Conservation (phyloP, 2,888 invertebrate genomes). For the Oscheius sp. region DNA sequence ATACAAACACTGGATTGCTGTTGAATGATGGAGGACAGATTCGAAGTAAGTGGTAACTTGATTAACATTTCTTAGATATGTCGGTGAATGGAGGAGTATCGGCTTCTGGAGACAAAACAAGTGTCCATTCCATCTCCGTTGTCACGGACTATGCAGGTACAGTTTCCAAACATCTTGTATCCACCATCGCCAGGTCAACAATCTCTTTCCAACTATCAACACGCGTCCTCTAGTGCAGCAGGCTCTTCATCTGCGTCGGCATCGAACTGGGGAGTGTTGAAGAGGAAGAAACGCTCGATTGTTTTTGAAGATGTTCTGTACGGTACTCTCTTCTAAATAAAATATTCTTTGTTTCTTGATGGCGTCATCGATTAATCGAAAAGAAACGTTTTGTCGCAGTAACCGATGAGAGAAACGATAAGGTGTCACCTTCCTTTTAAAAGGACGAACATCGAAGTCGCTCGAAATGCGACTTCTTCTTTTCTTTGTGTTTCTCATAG, state of each 20-base stretch:
- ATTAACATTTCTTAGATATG: slow-evolving; percentile 33
- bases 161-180: not conserved
- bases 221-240: slow-evolving; percentile 37
- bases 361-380: slow-evolving; percentile 11
- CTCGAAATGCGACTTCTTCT: not conserved
- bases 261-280: slow-evolving; percentile 40
- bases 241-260: slow-evolving; percentile 49
- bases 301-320: slow-evolving; percentile 25
- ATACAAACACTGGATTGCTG: slow-evolving; percentile 37
- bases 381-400: slow-evolving; percentile 14
- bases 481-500: not conserved
- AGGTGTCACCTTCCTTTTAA: slow-evolving; percentile 11
- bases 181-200: slow-evolving; percentile 36
- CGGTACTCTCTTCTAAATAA: slow-evolving; percentile 16
- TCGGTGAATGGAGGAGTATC: slow-evolving; percentile 40
- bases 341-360: slow-evolving; percentile 17
- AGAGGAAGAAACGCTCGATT: slow-evolving; percentile 35
- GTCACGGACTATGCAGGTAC: slow-evolving; percentile 48
- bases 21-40: slow-evolving; percentile 35
- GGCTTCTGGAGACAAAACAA: slow-evolving; percentile 47
- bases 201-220: slow-evolving; percentile 48
- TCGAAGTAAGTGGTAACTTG: slow-evolving; percentile 28
- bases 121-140: slow-evolving; percentile 45
- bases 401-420: slow-evolving; percentile 18
- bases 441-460: slow-evolving; percentile 5